These are phyloP conservation scores for Enteromius unitaeniatus DNA, from an alignment of 2,797 vertebrate genomes.

Conservation along the genomic window DNA sequence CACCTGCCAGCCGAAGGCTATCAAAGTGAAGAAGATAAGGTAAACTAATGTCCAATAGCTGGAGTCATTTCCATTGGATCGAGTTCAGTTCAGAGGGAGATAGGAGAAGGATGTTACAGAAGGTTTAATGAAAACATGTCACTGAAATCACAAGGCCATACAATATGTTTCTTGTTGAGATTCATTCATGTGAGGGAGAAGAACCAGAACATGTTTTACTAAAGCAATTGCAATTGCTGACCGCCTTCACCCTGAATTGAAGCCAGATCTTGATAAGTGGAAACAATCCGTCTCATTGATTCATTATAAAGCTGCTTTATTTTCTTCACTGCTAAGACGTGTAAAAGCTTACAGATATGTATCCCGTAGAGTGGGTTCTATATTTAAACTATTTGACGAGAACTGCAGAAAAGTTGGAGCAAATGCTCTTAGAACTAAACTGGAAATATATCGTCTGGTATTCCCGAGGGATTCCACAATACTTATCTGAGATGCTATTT, in stretches of 20 bases:
- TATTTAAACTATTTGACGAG: conserved; percentile 5
- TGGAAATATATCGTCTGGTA: neutral
- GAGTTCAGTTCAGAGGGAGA: conserved; percentile 33
- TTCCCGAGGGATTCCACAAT: conserved; percentile 1
- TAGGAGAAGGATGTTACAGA: conserved; percentile 25
- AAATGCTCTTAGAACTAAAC: neutral
- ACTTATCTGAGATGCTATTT: conserved; percentile 1
- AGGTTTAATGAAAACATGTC: conserved; percentile 51
- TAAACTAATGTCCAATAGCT: conserved; percentile 49
- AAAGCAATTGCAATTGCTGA: conserved; percentile 41
- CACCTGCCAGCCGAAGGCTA: conserved; percentile 66
- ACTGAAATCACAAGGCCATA: conserved; percentile 42
- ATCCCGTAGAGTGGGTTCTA: neutral
- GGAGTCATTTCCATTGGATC: conserved; percentile 39
- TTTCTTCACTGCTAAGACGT: conserved; percentile 19
- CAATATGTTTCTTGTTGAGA: conserved; percentile 56
- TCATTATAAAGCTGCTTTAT: conserved; percentile 39
- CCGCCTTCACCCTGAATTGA: conserved; percentile 41
- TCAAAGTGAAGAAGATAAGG: conserved; percentile 41
- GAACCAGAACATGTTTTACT: conserved; percentile 56
- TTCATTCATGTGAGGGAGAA: conserved; percentile 53
- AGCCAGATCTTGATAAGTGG: conserved; percentile 53
- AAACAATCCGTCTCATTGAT: conserved; percentile 50
- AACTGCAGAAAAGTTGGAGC: neutral
- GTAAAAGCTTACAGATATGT: conserved; percentile 20